A percentile compares a stretch with the other conserved stretches of the same genome.
Conservation (phyloP, 2,888 invertebrate species). For the Caenorhabditis zanzibari region DNA sequence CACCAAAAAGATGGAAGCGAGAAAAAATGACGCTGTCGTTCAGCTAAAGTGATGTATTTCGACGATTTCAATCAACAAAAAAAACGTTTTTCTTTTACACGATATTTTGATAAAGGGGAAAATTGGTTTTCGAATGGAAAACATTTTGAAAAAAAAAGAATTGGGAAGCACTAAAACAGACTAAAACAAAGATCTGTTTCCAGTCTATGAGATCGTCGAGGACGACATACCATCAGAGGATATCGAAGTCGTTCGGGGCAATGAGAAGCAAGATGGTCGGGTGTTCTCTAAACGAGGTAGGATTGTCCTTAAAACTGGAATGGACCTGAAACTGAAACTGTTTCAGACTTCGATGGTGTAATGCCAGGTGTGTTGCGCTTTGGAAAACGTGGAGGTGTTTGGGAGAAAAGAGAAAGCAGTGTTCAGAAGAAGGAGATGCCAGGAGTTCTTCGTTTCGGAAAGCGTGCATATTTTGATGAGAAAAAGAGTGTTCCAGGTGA, state of each 20-base stretch:
- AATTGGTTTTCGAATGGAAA: conserved; percentile 1
- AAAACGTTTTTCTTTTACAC: conserved; percentile 13
- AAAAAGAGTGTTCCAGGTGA: conserved; percentile 75
- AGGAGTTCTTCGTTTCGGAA: conserved; percentile 74
- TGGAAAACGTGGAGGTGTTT: conserved; percentile 76
- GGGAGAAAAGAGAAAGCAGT: conserved; percentile 66
- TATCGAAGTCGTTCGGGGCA: conserved; percentile 53
- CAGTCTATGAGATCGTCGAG: conserved; percentile 69
- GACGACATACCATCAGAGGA: conserved; percentile 64
- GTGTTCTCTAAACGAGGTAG: conserved; percentile 67
- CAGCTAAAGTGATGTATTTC: conserved; percentile 52
- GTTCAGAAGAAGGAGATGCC: conserved; percentile 74
- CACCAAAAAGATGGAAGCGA: conserved; percentile 7
- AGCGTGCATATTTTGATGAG: conserved; percentile 68
- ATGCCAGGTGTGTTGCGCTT: conserved; percentile 82
- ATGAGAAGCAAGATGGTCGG: conserved; percentile 59
- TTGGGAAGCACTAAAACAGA: neutral
- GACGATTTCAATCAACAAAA: conserved; percentile 61
- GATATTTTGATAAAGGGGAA: neutral
- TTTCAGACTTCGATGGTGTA: conserved; percentile 74
- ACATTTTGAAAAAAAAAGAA: conserved; percentile 1
- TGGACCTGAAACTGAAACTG: neutral
- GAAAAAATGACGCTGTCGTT: conserved; percentile 58
- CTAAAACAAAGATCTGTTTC: conserved; percentile 20
- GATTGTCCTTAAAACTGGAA: neutral